Evolutionary conservation across 92 coral and sea anemone genomes (phyloP).

Genomic region (Porites lobata): DNA sequence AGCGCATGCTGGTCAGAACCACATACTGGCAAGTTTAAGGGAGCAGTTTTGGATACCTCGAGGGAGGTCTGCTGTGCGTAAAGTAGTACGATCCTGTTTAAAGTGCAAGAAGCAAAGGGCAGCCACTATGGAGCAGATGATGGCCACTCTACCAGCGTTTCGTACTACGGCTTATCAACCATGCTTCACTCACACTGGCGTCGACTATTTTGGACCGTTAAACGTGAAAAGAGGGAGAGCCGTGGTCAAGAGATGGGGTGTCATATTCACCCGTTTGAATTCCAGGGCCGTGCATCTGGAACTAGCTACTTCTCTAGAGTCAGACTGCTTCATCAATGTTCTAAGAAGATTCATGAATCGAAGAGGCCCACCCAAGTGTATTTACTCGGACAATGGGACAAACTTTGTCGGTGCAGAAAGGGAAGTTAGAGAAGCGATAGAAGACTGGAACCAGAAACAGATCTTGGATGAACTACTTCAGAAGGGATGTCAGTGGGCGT

Average conservation of each 20-base stretch:
- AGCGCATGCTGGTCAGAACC: conserved; percentile 69
- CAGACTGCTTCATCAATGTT: conserved; percentile 53
- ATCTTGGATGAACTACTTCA: conserved; percentile 48
- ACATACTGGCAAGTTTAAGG: conserved; percentile 47
- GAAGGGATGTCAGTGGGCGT: conserved; percentile 43
- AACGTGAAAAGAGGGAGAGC: conserved; percentile 58
- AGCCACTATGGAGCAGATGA: conserved; percentile 51
- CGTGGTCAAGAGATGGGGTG: conserved; percentile 65
- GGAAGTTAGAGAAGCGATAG: conserved; percentile 45
- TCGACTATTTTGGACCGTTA: conserved; percentile 62
- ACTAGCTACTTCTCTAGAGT: conserved; percentile 50
- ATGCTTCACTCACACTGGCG: conserved; percentile 64
- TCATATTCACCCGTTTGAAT: conserved; percentile 60
- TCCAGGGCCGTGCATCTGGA: conserved; percentile 59
- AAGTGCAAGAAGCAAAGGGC: conserved; percentile 58
- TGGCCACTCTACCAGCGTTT: conserved; percentile 52
- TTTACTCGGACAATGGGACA: conserved; percentile 56
- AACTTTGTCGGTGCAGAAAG: conserved; percentile 54
- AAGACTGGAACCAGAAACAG: conserved; percentile 43
- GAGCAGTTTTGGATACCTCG: conserved; percentile 52
- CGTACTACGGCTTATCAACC: conserved; percentile 59
- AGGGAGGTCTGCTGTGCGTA: conserved; percentile 51
- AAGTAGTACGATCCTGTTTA: conserved; percentile 55
- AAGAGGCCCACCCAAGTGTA: conserved; percentile 56
- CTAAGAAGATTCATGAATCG: conserved; percentile 48